Conservation (phyloP, 2,797 vertebrate species). For the Pogoniulus pusillus region DNA sequence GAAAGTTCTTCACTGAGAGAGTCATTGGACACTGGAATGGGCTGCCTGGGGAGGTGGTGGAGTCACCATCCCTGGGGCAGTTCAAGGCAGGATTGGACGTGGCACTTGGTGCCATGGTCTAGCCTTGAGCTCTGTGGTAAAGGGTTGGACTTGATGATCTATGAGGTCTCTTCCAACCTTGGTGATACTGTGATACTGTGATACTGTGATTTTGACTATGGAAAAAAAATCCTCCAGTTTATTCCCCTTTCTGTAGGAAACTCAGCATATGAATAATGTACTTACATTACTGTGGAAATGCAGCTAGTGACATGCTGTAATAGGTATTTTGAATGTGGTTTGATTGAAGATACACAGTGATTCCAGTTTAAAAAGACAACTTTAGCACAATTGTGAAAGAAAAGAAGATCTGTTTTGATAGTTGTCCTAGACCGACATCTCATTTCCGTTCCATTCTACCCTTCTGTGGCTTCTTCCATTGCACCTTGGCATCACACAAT, state of each 20-base stretch:
- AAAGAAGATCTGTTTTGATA: conserved; percentile 25
- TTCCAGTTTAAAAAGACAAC: conserved; percentile 45
- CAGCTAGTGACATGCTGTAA: conserved; percentile 5
- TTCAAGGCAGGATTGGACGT: too few relatives aligned
- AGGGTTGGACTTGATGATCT: too few relatives aligned
- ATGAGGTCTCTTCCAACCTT: too few relatives aligned
- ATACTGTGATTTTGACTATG: background rate
- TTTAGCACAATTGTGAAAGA: background rate
- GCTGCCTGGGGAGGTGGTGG: too few relatives aligned
- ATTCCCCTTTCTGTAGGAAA: conserved; percentile 33
- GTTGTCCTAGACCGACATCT: conserved; percentile 2
- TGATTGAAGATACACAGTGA: conserved; percentile 28
- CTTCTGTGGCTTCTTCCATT: background rate
- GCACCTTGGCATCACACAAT: background rate
- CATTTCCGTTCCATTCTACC: background rate
- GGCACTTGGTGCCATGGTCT: too few relatives aligned
- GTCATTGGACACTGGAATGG: too few relatives aligned
- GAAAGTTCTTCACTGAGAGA: too few relatives aligned
- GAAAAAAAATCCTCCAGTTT: background rate
- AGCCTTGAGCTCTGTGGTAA: too few relatives aligned
- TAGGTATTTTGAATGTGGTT: conserved; percentile 42
- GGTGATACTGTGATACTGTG: too few relatives aligned
- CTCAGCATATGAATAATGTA: conserved; percentile 2
- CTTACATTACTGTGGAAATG: conserved; percentile 36
- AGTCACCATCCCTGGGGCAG: too few relatives aligned